Percentiles rank a stretch among this genome's conserved stretches.
Conservation (phyloP, 2,113 vertebrate species). For the Daubentonia madagascariensis region DNA sequence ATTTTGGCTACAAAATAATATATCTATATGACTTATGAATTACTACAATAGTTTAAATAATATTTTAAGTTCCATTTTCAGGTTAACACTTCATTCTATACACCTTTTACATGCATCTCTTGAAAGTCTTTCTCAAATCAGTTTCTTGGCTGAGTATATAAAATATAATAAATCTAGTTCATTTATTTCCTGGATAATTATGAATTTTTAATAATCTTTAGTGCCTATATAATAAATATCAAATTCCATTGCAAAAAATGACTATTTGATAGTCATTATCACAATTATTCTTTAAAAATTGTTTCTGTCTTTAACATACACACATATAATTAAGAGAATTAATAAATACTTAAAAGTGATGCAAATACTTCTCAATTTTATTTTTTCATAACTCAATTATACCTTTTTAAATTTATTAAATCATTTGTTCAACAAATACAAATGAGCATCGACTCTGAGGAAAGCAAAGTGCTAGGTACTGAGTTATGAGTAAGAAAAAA, state of each 20-base stretch:
- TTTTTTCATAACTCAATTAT: neutral
- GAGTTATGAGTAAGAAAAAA: neutral
- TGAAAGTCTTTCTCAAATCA: neutral
- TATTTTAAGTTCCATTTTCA: neutral
- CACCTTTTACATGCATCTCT: neutral
- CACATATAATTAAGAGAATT: neutral
- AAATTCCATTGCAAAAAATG: neutral
- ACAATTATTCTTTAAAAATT: neutral
- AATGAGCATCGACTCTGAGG: neutral
- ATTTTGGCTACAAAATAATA: neutral
- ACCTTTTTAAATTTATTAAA: neutral
- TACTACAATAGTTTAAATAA: neutral
- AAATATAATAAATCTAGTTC: neutral
- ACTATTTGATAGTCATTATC: neutral
- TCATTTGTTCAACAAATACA: neutral
- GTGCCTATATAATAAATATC: neutral
- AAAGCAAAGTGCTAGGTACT: neutral
- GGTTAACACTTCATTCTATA: neutral
- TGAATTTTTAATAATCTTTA: neutral
- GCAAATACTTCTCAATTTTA: neutral
- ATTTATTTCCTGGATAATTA: neutral
- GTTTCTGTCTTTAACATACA: neutral
- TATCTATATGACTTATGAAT: neutral
- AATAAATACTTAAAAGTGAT: neutral
- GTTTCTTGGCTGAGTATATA: neutral